Evolutionary conservation across 1,140 invertebrate species (phyloP).

Genomic region (Scaptomyza pallida): DNA sequence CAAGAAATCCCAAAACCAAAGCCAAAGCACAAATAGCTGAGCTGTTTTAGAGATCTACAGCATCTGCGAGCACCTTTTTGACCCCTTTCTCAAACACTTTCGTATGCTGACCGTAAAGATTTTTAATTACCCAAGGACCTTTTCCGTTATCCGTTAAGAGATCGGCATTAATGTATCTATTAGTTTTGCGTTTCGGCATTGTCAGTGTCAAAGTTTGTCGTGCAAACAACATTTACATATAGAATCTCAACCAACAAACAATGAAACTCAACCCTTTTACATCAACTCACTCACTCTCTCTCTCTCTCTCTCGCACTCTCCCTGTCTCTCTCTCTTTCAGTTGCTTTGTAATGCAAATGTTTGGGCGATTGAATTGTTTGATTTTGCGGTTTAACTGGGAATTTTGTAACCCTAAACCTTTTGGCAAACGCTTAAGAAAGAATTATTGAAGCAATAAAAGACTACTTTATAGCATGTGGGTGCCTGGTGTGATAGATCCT

Average conservation of each 20-base stretch:
- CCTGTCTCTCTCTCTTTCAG: background rate
- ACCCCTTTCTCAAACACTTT: constrained; percentile 23
- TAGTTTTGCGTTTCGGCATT: constrained; percentile 71
- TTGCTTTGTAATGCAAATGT: constrained; percentile 24
- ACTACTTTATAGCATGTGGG: background rate
- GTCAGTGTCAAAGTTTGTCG: constrained; percentile 65
- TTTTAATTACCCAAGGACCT: constrained; percentile 56
- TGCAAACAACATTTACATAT: constrained; percentile 75
- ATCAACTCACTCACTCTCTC: background rate
- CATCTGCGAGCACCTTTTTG: constrained; percentile 16
- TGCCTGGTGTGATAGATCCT: background rate
- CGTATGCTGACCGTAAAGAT: constrained; percentile 54
- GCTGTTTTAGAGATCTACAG: constrained; percentile 25
- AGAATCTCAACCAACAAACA: constrained; percentile 35
- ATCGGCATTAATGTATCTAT: constrained; percentile 73
- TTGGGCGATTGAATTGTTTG: constrained; percentile 49
- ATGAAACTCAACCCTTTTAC: constrained; percentile 51
- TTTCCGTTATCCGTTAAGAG: constrained; percentile 43
- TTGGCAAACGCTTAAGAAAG: background rate
- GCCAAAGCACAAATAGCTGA: no score
- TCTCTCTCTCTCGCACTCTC: background rate
- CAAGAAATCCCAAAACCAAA: no score
- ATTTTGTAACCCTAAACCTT: constrained; percentile 8
- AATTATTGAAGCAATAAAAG: background rate
- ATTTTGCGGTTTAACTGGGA: constrained; percentile 48